Conservation (phyloP, 2,888 invertebrate genomes). For the Campoletis raptor region DNA sequence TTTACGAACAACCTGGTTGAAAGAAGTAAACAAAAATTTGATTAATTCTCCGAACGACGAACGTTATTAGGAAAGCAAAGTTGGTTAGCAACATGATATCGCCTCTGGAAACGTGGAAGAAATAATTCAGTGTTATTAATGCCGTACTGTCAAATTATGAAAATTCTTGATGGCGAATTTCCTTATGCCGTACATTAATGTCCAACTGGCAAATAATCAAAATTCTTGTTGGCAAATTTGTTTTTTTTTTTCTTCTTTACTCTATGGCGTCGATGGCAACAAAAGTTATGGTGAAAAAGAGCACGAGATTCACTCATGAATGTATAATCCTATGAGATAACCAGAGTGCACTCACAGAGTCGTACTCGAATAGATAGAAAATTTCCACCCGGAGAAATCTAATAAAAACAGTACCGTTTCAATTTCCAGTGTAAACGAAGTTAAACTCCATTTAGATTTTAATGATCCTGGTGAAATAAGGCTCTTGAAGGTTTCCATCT, state of each 20-base stretch:
- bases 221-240: not conserved
- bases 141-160: not conserved
- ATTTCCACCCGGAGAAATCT: slow-evolving; percentile 22
- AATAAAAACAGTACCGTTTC: slow-evolving; percentile 18
- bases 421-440: slow-evolving; percentile 14
- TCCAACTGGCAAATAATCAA: not conserved
- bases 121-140: not conserved
- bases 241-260: not conserved
- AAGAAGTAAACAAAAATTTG: not conserved
- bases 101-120: not conserved
- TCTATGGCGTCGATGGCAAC: not conserved
- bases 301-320: slow-evolving; percentile 8
- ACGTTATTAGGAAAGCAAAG: not conserved
- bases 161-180: not conserved
- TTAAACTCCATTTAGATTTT: slow-evolving; percentile 29
- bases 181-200: not conserved
- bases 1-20: not conserved
- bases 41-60: not conserved
- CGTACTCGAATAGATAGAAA: not conserved
- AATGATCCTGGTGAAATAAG: slow-evolving; percentile 9
- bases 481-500: slow-evolving; percentile 4
- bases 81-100: not conserved
- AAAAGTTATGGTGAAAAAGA: slow-evolving; percentile 14
- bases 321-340: slow-evolving; percentile 14
- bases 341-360: slow-evolving; percentile 14